phyloP scores from a whole-genome alignment of 2,888 invertebrate genomes.

The Ectobius pallidus region DNA sequence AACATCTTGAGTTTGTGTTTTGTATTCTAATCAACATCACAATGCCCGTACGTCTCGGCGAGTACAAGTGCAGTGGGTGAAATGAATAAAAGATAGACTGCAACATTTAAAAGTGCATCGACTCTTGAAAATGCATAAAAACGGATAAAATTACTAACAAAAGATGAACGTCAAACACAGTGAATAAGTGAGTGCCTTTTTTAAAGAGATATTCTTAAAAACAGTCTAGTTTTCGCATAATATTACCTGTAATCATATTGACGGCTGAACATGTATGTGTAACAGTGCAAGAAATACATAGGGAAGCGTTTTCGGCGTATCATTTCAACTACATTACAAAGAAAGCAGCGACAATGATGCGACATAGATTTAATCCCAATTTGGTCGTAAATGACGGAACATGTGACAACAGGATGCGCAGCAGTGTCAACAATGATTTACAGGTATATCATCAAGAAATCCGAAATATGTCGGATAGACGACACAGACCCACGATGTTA shows the following conservation, averaged over 20 bases:
- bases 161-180: no score
- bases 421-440: not conserved
- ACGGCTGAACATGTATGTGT: no score
- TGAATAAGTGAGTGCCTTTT: no score
- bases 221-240: no score
- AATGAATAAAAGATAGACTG: not conserved
- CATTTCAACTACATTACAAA: no score
- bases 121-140: no score
- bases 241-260: no score
- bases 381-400: not conserved
- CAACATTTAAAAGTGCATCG: no score
- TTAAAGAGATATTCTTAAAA: no score
- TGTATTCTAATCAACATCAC: not conserved
- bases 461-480: not conserved
- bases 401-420: not conserved
- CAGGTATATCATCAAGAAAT: not conserved
- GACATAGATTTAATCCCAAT: not conserved
- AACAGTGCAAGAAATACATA: no score
- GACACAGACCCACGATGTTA: not conserved
- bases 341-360: slow-evolving; percentile 2
- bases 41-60: not conserved
- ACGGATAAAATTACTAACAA: no score
- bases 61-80: not conserved
- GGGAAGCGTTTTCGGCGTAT: no score
- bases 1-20: not conserved